A percentile compares a stretch with the other conserved stretches of the same genome.
phyloP scores from a whole-genome alignment of 1,140 invertebrate species.

The Bombus confusus region DNA sequence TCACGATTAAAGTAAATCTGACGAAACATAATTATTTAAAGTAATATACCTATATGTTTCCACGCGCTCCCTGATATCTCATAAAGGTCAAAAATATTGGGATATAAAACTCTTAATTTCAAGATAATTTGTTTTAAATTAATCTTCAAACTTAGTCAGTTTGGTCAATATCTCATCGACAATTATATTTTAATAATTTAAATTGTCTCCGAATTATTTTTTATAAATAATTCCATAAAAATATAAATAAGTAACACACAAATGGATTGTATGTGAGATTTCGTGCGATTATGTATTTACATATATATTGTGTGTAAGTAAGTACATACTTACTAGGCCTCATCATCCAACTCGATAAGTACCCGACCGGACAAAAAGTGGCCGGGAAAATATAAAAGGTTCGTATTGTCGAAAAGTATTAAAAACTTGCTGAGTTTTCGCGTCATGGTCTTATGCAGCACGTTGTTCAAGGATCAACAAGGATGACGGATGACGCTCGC shows the following conservation, averaged over 20 bases:
- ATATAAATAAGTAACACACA: neutral
- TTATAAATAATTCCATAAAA: neutral
- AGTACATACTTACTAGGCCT: conserved; percentile 87
- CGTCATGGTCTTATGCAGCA: conserved; percentile 85
- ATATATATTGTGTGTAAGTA: neutral
- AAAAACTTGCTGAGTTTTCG: conserved; percentile 95
- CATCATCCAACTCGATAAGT: conserved; percentile 95
- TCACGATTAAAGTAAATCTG: neutral
- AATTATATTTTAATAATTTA: neutral
- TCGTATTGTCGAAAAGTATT: conserved; percentile 96
- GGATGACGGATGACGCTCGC: conserved; percentile 47
- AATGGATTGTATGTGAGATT: neutral
- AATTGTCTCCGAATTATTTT: neutral
- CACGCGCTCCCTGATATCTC: neutral
- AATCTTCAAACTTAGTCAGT: neutral
- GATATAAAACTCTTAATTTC: neutral
- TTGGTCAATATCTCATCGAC: neutral
- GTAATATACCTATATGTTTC: conserved; percentile 3
- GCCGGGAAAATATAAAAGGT: conserved; percentile 95
- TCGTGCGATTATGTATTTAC: neutral
- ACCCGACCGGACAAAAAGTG: conserved; percentile 95
- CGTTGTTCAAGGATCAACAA: neutral
- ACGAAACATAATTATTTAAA: conserved; percentile 11
- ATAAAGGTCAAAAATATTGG: neutral
- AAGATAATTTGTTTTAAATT: neutral